These are phyloP conservation scores for Pimpla rufipes DNA, from an alignment of 2,888 invertebrate species.

Conservation along the genomic window DNA sequence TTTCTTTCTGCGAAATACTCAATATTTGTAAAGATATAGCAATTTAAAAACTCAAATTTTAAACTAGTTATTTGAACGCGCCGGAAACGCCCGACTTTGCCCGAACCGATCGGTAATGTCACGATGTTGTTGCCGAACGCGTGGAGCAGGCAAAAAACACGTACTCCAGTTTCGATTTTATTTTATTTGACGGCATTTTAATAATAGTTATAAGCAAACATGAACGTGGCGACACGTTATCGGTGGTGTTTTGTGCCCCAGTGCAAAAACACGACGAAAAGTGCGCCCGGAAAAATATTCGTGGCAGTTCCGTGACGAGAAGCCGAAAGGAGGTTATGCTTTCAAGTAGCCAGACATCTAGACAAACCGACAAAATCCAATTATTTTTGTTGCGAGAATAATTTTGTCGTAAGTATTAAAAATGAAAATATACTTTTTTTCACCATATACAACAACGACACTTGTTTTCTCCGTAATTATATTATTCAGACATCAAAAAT, in stretches of 20 bases:
- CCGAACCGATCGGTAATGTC: not conserved
- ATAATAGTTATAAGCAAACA: not conserved
- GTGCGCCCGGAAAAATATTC: conserved; percentile 19
- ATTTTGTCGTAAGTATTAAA: conserved; percentile 4
- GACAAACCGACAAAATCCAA: not conserved
- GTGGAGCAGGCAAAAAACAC: not conserved
- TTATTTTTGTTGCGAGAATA: conserved; percentile 19
- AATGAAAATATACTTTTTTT: not conserved
- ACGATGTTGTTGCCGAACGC: too few species aligned
- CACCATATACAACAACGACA: not conserved
- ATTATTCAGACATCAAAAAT: not conserved
- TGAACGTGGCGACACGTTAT: not conserved
- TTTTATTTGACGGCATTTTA: too few species aligned
- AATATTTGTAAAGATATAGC: too few species aligned
- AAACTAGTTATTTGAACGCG: too few species aligned
- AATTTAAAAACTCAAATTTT: too few species aligned
- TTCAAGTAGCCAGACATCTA: not conserved
- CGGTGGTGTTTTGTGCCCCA: not conserved
- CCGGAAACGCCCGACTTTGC: too few species aligned
- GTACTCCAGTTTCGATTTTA: not conserved
- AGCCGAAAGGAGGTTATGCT: too few species aligned
- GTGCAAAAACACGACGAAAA: conserved; percentile 11
- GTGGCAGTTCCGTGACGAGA: not conserved
- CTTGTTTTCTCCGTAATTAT: not conserved
- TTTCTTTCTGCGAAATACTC: too few species aligned